Base-by-base conservation (phyloP, 2,888 invertebrate genomes). In the Archips crataeganus region DNA sequence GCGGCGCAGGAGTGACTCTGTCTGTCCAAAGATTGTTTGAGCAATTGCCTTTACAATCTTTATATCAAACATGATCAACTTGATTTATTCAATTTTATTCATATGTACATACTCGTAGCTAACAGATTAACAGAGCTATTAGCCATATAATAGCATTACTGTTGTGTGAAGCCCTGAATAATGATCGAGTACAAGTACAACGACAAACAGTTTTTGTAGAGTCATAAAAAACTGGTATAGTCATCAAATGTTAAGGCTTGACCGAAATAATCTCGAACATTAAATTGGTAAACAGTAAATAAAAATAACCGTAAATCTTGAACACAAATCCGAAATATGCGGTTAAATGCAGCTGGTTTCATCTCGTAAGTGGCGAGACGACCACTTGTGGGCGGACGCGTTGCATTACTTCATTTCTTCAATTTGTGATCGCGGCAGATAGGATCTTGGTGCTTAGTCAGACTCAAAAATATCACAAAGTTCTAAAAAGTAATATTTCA, bases 401-500 rank as follows among this genome's bases (percentile, higher is more conserved):
- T 78, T 83, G 86, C 83, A 87, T 90, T 88, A 87, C 81, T 85
- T 83, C 84, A 88, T 86, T 88, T 83, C 83, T 81, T 81, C 85
- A 87, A 86, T 90, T 88, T 87, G 88, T 85, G 76, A 77, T 75
- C 79, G 71, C 79, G 80, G 75, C 57, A 57, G 77, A 79, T 75
- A 79, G 77, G 79, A 83, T 83, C 77, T 80, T 75, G 74, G 67
- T 69, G 65, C 57, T 57, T n/a, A 15, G 42, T 13, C 54, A 39
- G 36, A 49, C 2, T 11, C 63, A 34, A 57, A 57, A 32, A 57
- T 57, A 57, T 57, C 32, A 10, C 23, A 32, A 10, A 32, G 57
- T 32, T 32, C 10, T 32, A 32, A 57, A 32, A 54, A 57, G 23
- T 32, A 1, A 32, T 57, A 32, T 11, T 57, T 54, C 9, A 8